Evolutionary conservation across 2,113 vertebrate species (phyloP).

Genomic region (Collichthys lucidus): DNA sequence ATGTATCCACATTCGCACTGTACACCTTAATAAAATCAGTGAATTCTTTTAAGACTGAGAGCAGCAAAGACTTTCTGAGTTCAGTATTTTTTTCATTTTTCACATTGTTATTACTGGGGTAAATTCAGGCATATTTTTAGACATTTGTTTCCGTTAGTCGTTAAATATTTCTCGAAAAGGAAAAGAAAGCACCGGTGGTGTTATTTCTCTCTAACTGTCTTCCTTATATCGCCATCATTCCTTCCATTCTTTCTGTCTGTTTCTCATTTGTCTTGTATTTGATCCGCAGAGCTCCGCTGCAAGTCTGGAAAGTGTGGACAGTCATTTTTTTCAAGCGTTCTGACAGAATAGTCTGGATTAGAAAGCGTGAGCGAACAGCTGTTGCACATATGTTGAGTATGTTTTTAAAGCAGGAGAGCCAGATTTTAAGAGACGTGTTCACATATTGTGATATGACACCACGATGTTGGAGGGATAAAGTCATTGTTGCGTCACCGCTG

Average conservation of each 20-base stretch:
- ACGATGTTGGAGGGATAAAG: neutral
- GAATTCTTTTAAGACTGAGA: conserved; percentile 29
- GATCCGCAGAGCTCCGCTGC: conserved; percentile 59
- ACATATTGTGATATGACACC: conserved; percentile 31
- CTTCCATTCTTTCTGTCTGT: conserved; percentile 61
- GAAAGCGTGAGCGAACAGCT: conserved; percentile 65
- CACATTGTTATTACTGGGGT: conserved; percentile 19
- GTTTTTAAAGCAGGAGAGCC: conserved; percentile 34
- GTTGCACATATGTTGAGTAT: conserved; percentile 56
- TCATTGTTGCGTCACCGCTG: conserved; percentile 9
- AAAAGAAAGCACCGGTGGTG: conserved; percentile 29
- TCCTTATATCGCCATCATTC: conserved; percentile 56
- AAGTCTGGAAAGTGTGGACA: conserved; percentile 69
- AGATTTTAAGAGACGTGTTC: conserved; percentile 26
- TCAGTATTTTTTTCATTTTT: conserved; percentile 18
- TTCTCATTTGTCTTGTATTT: conserved; percentile 67
- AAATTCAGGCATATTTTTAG: conserved; percentile 1
- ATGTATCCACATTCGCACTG: neutral
- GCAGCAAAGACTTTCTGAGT: conserved; percentile 20
- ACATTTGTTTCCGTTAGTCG: conserved; percentile 10
- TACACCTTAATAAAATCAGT: conserved; percentile 44
- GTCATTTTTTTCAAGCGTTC: conserved; percentile 30
- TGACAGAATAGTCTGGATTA: conserved; percentile 58
- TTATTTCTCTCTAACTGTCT: conserved; percentile 44
- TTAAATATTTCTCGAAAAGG: conserved; percentile 22